Percentiles rank a stretch among this genome's conserved stretches.
Evolutionary conservation across 1,140 invertebrate species (phyloP).

Genomic region (Drosophila setifemur): DNA sequence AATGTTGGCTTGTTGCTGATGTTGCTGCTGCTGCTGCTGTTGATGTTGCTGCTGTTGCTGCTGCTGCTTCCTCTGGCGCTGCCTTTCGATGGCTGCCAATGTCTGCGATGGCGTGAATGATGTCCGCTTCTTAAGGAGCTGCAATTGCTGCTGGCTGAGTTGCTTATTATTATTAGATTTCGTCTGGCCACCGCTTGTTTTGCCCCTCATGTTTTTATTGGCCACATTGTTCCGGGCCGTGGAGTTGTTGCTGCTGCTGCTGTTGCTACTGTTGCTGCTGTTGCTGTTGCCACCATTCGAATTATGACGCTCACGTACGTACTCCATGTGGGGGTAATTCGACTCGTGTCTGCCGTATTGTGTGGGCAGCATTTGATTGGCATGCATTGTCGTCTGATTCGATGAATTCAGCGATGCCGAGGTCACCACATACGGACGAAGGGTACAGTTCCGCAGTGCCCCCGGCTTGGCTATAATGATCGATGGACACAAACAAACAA

Average conservation of each 20-base stretch:
- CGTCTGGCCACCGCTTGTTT: conserved; percentile 48
- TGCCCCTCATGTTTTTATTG: conserved; percentile 68
- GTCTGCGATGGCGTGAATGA: conserved; percentile 81
- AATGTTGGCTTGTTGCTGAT: conserved; percentile 33
- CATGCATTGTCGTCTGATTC: conserved; percentile 82
- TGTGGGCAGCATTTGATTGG: conserved; percentile 81
- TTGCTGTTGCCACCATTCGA: conserved; percentile 7
- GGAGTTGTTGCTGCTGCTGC: conserved; percentile 31
- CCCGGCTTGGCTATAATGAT: conserved; percentile 87
- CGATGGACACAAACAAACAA: conserved; percentile 9
- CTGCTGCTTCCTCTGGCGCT: conserved; percentile 58
- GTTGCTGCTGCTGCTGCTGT: conserved; percentile 25
- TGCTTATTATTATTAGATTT: conserved; percentile 78
- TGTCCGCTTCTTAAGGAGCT: conserved; percentile 77
- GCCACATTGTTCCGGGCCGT: conserved; percentile 43
- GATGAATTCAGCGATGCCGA: conserved; percentile 82
- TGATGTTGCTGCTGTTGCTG: conserved; percentile 43
- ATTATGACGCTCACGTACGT: conserved; percentile 81
- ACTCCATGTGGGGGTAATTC: conserved; percentile 82
- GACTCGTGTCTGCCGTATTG: conserved; percentile 81
- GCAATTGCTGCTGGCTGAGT: conserved; percentile 70
- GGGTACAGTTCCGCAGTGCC: conserved; percentile 91
- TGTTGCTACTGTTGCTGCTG: conserved; percentile 2
- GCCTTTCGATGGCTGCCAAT: conserved; percentile 69
- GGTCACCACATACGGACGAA: conserved; percentile 84